Percentiles rank a stretch among this genome's conserved stretches.
Conservation (phyloP, 1,140 invertebrate species). For the Rhagoletis zephyria region DNA sequence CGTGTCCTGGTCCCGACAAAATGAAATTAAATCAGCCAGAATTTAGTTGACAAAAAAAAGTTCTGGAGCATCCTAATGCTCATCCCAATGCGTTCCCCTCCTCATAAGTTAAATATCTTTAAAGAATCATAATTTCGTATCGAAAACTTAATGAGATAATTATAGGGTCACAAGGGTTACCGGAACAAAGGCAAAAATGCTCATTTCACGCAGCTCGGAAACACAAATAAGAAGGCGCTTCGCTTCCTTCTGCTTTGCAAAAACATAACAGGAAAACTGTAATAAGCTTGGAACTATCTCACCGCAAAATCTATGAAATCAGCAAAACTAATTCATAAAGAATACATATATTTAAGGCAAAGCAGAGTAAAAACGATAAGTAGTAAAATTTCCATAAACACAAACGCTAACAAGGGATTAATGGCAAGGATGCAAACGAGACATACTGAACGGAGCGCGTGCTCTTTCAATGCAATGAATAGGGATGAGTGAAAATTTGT, state of each 20-base stretch:
- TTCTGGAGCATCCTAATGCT: too few relatives aligned
- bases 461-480: neutral
- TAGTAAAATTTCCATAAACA: neutral
- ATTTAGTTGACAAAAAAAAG: too few relatives aligned
- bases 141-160: constrained; percentile 33
- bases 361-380: neutral
- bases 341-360: neutral
- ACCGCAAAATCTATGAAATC: constrained; percentile 38
- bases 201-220: constrained; percentile 43
- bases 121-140: neutral
- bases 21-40: too few relatives aligned
- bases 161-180: neutral
- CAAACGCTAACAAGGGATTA: neutral
- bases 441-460: neutral
- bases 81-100: too few relatives aligned
- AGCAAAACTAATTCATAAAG: neutral
- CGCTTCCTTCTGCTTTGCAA: neutral
- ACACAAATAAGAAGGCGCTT: constrained; percentile 21
- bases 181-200: constrained; percentile 17
- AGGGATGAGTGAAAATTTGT: neutral
- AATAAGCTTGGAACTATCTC: constrained; percentile 40
- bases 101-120: neutral
- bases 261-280: neutral
- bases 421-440: neutral
- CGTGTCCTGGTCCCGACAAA: too few relatives aligned